These are phyloP conservation scores for Octopus sinensis DNA, from an alignment of 1,140 invertebrate species.

Conservation along the genomic window DNA sequence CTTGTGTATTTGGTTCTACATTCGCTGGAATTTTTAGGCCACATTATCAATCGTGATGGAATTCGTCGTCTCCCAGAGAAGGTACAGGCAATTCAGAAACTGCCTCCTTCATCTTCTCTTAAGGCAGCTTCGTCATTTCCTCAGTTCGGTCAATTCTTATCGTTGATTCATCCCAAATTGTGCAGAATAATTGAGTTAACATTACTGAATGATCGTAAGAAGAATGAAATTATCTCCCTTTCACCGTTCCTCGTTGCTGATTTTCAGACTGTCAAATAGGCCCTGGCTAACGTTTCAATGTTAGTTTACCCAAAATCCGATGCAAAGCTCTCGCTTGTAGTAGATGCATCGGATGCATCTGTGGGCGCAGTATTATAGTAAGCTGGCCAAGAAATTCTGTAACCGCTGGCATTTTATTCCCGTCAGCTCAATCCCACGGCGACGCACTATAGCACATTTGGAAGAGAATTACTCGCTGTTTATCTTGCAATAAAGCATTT, in stretches of 20 bases:
- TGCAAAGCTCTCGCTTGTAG: background rate
- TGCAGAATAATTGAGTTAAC: constrained; percentile 15
- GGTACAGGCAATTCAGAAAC: constrained; percentile 24
- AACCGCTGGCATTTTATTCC: background rate
- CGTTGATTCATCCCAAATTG: constrained; percentile 14
- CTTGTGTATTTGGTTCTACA: constrained; percentile 12
- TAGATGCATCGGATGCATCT: background rate
- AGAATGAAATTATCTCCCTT: background rate
- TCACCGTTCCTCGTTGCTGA: background rate
- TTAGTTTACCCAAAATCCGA: background rate
- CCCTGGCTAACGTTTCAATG: background rate
- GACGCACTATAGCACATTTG: constrained; percentile 43
- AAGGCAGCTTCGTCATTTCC: constrained; percentile 46
- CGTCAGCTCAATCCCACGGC: background rate
- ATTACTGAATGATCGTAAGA: background rate
- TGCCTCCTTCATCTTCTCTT: constrained; percentile 41
- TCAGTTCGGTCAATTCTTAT: constrained; percentile 45
- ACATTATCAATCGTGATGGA: background rate
- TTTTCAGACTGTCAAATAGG: background rate
- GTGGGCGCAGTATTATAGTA: background rate
- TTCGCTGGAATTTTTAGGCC: background rate
- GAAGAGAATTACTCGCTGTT: constrained; percentile 58
- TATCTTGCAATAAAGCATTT: constrained; percentile 57
- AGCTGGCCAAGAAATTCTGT: background rate
- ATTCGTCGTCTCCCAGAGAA: constrained; percentile 29